Conservation (phyloP, 2,113 vertebrate genomes). For the Salvelinus sp. region DNA sequence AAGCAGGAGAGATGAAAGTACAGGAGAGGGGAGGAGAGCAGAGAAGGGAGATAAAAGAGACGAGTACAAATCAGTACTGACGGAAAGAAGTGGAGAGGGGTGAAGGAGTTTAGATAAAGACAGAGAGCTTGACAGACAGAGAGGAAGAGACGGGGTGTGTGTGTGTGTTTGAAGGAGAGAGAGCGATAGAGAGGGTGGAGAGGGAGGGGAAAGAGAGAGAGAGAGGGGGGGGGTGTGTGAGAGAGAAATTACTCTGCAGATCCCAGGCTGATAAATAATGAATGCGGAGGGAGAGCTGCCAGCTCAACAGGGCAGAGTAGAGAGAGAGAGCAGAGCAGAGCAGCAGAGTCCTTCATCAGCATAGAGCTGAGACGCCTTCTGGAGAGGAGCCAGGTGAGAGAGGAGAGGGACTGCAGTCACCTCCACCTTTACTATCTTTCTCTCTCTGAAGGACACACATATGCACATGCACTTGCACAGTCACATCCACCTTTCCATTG, state of each 20-base stretch:
- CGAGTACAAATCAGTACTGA: no score
- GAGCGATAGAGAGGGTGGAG: neutral
- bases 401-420: constrained; percentile 35
- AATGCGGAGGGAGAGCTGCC: no score
- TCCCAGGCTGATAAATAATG: no score
- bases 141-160: neutral
- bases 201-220: neutral
- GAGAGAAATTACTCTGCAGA: neutral
- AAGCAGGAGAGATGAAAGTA: no score
- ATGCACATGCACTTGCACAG: no score
- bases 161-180: neutral
- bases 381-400: constrained; percentile 10
- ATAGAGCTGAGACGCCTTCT: no score
- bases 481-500: no score
- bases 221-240: neutral
- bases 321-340: neutral
- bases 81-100: no score
- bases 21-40: no score
- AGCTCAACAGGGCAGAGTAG: neutral
- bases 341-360: neutral
- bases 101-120: neutral
- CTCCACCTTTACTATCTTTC: no score
- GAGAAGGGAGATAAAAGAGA: no score
- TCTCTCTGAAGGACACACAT: no score
- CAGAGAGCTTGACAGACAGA: neutral